Percentiles rank a stretch among this genome's conserved stretches.
Conservation (phyloP, 2,113 vertebrate species). For the Falco punctatus region DNA sequence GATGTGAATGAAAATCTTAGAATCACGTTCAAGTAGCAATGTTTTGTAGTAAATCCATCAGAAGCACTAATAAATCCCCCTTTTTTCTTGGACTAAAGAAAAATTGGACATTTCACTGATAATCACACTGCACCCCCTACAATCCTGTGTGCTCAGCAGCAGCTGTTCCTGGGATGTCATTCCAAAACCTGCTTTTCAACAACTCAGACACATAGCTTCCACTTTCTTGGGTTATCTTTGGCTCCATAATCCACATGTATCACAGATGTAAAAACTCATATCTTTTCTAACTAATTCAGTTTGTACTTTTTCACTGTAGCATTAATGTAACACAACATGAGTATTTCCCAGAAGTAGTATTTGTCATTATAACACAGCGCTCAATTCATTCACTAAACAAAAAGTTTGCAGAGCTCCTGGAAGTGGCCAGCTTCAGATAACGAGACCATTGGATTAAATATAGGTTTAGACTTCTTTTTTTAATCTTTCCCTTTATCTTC, state of each 20-base stretch:
- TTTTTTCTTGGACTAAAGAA: not conserved
- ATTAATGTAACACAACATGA: not conserved
- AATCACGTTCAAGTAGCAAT: not conserved
- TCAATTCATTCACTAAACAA: conserved; percentile 41
- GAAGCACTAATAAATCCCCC: not conserved
- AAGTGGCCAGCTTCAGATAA: conserved; percentile 58
- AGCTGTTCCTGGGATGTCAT: not conserved
- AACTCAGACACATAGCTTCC: not conserved
- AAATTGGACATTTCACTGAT: not conserved
- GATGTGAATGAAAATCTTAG: not conserved
- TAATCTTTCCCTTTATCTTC: conserved; percentile 62
- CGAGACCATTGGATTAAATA: conserved; percentile 48
- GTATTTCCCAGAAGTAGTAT: conserved; percentile 14
- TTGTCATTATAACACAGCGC: conserved; percentile 21
- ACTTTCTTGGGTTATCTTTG: not conserved
- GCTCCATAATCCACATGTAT: not conserved
- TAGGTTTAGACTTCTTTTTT: conserved; percentile 58
- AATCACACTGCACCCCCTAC: not conserved
- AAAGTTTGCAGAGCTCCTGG: conserved; percentile 49
- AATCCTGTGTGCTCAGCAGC: not conserved
- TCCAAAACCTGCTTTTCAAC: conserved; percentile 15
- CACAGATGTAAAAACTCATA: not conserved
- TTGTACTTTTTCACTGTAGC: not conserved
- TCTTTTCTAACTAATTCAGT: not conserved
- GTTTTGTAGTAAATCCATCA: not conserved